Base-by-base conservation (phyloP, 2,113 vertebrate genomes). In the Brachyhypopomus gauderio region DNA sequence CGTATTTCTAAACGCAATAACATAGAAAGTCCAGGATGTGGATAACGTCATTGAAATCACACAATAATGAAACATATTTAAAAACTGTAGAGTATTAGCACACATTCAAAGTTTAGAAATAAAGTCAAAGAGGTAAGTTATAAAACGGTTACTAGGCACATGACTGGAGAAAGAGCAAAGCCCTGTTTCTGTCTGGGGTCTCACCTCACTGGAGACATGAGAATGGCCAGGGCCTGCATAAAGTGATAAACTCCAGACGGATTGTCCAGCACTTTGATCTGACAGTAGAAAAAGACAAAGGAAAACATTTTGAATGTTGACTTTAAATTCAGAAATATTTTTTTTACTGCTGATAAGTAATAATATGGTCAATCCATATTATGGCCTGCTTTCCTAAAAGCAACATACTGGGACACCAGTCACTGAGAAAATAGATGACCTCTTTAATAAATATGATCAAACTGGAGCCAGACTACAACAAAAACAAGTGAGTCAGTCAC, bases 181-280 rank as follows among this genome's bases (percentile, higher is more conserved):
- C n/a, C n/a, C 38, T 72, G 25, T 14, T 4, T 55, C 6, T 55
- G 16, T 67, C 23, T 67, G 8, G 11, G 45, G 77, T 12, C 77
- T 91, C 82, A 94, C 93, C 90, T 91, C 79, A 95, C 91, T 88
- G 97, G 97, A 86, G 96, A 98, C 97, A 98, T 97, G 34, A 99
- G 88, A 85, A 98, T 91, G 79, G 98, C 95, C 84, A 99, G 92
- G 38, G 97, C 96, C 58, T 99, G 96, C 97, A 99, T 98, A 82
- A 99, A 99, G 87, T 97, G 94, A 88, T 97, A 96, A 73, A 99
- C 93, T 77, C 97, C 97, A 30, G 91, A 92, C 0, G 91, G 87
- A 72, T 95, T 96, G 82, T 94, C 93, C 89, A 92, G 91, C 85
- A 99, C 94, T 88, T 93, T 93, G 83, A 99, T 97, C 98, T 99